Evolutionary conservation across 2,888 invertebrate species (phyloP), one percentile per base, ranked within the genome.

Genomic region (Oscheius sp.): DNA sequence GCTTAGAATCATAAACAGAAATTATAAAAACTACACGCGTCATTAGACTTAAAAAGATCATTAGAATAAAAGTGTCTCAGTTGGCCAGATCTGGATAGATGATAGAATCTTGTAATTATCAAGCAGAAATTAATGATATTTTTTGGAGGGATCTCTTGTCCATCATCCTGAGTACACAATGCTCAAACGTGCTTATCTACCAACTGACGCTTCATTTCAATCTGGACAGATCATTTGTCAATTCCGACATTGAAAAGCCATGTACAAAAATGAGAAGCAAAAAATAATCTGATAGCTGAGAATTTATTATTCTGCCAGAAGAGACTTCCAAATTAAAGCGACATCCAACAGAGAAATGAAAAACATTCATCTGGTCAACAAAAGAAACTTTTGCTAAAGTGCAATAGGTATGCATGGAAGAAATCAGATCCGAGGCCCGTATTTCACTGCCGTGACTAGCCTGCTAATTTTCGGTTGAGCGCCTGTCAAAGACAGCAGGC

Each of bases 221-320:
- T 22, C n/a, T 32, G 54, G 36, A 54, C 54, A 54, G 36, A 54
- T 17, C 54, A 54, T 54, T 54, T 54, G 54, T 54, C 54, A 54
- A 36, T 47, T 47, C 47, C 36, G 36, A 9, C 36, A 36, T 8
- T 8, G 36, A 14, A 36, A 14, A 36, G 36, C 8, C 36, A 36
- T 36, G 8, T 36, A 36, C 14, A 14, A 36, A 14, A 36, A 9
- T 36, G 36, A 36, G 8, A 36, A 36, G 36, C 8, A 14, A 14
- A 36, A 14, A 36, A 36, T 36, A 44, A 44, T 14, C n/a, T n/a
- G 17, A 44, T n/a, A 44, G 17, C 5, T 12, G 14, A 9, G 45
- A 8, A 17, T 44, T 44, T 8, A 44, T 44, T n/a, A 44, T 44
- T 36, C 14, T 36, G 36, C 8, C 36, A 36, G 36, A 9, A 36